phyloP scores from a whole-genome alignment of 2,888 invertebrate species.

The Trissolcus japonicus region DNA sequence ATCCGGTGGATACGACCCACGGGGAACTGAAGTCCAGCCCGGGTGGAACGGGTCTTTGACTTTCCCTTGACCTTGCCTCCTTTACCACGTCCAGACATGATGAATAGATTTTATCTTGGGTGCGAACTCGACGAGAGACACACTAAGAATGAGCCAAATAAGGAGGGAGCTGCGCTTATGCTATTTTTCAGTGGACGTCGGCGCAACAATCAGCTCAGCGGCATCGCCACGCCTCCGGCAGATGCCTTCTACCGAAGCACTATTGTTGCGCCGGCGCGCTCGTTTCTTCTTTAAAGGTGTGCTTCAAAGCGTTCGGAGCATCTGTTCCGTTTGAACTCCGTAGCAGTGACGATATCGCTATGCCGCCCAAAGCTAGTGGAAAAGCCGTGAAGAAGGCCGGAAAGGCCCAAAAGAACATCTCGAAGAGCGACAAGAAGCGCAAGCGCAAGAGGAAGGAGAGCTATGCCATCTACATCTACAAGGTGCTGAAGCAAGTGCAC shows the following conservation, averaged over 20 bases:
- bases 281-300: no score
- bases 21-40: constrained; percentile 80
- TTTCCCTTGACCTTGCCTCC: constrained; percentile 76
- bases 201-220: no score
- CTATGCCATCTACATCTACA: constrained; percentile 78
- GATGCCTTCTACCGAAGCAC: no score
- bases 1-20: constrained; percentile 67
- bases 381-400: constrained; percentile 75
- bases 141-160: no score
- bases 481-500: constrained; percentile 78
- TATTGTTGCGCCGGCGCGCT: no score
- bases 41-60: constrained; percentile 77
- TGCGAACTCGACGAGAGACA: no score
- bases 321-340: no score
- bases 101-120: no score
- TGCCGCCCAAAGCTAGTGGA: constrained; percentile 63
- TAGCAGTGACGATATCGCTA: neutral
- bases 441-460: constrained; percentile 74
- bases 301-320: no score
- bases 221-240: no score
- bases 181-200: no score
- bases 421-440: constrained; percentile 71
- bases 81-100: constrained; percentile 66
- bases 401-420: constrained; percentile 69
- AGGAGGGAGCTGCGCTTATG: no score